Evolutionary conservation across 1,140 invertebrate species (phyloP), one percentile per base, ranked within the genome.

Genomic region (Calliphora vicina): DNA sequence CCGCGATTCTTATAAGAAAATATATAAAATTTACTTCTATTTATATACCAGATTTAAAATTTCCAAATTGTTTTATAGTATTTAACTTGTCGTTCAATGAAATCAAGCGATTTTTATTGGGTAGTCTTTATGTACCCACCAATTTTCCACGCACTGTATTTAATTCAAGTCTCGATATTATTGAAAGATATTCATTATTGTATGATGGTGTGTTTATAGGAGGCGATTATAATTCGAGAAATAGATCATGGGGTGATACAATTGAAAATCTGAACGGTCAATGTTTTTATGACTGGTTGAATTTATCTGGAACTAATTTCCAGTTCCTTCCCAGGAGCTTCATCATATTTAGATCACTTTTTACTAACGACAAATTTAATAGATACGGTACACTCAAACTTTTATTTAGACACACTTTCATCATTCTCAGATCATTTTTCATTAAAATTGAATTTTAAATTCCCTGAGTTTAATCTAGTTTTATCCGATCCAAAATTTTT

Each of bases 291-390:
- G 71, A 72, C 2, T 50, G 45, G 45, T 50, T 50, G 45, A 50
- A 50, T 12, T 72, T 26, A 72, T 26, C 71, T 26, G 10, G 10
- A 72, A 72, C 71, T 26, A 72, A 25, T 26, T 72, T 26, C 23
- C 10, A 23, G 2, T 72, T 72, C 26, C 71, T 72, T 72, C 26
- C 23, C 71, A 8, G 20, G 67, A 71, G 67, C 6, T 72, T 26
- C 71, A 27, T 72, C 71, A 72, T 72, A 72, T 72, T 72, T 72
- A 26, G 71, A 72, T 26, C 71, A 72, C 26, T 72, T 27, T 72
- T 15, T 72, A 20, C 8, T 67, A n/a, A n/a, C n/a, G 1, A 20
- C 61, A 20, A 67, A 67, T 67, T n/a, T 23, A 9, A 67, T 67
- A n/a, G 61, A 67, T n/a, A 20, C 23, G n/a, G 6, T n/a, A n/a